phyloP scores from a whole-genome alignment of 2,113 vertebrate species.

The Sander vitreus region DNA sequence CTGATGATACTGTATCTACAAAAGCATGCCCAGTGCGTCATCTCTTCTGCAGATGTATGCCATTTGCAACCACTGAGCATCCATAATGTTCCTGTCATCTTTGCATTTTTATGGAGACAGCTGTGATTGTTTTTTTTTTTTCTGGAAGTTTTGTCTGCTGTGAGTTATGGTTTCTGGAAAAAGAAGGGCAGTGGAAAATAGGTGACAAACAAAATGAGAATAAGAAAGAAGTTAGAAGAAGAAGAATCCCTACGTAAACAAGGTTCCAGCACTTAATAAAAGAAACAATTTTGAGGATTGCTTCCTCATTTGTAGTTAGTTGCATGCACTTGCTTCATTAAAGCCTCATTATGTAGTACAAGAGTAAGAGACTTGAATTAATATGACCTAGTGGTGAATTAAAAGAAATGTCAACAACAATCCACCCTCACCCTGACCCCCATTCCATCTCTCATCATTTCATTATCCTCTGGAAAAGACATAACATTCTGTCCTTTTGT shows the following conservation, averaged over 20 bases:
- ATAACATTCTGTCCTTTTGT: constrained; percentile 22
- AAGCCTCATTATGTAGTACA: constrained; percentile 55
- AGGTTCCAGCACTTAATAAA: constrained; percentile 10
- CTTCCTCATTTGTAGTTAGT: constrained; percentile 47
- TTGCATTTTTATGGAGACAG: constrained; percentile 18
- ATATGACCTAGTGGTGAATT: constrained; percentile 47
- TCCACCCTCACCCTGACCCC: constrained; percentile 9
- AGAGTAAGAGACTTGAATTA: constrained; percentile 43
- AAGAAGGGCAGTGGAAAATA: neutral
- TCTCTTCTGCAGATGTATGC: constrained; percentile 18
- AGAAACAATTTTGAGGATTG: constrained; percentile 28
- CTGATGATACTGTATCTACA: constrained; percentile 41
- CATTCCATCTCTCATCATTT: constrained; percentile 5
- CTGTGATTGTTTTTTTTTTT: neutral
- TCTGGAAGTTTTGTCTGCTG: neutral
- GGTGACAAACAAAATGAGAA: neutral
- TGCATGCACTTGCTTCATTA: constrained; percentile 49
- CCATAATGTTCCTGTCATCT: constrained; percentile 12
- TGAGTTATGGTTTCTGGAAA: neutral
- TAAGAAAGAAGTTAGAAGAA: neutral
- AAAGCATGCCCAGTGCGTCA: constrained; percentile 17
- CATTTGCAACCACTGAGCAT: constrained; percentile 19
- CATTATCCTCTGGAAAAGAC: constrained; percentile 6
- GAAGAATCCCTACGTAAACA: neutral
- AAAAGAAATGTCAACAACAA: constrained; percentile 60